Evolutionary conservation across 2,113 vertebrate species (phyloP).

Genomic region (Salvator merianae): DNA sequence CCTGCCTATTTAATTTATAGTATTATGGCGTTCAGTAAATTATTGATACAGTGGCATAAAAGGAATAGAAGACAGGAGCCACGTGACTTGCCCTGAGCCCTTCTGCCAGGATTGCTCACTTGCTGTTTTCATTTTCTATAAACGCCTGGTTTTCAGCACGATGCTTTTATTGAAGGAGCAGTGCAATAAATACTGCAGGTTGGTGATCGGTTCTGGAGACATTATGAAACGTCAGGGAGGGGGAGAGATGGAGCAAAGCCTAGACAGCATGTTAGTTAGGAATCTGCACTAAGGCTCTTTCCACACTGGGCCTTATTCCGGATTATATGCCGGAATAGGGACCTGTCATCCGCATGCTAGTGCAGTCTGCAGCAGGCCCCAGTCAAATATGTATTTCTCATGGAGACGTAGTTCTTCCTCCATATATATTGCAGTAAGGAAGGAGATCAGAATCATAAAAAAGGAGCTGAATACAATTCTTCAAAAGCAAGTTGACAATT

Average conservation of each 20-base stretch:
- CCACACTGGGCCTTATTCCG: no score
- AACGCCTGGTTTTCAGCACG: constrained; percentile 21
- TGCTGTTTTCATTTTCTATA: constrained; percentile 35
- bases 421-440: no score
- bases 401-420: background rate
- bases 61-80: constrained; percentile 36
- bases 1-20: constrained; percentile 33
- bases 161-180: constrained; percentile 25
- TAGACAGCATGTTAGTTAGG: background rate
- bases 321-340: no score
- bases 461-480: background rate
- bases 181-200: constrained; percentile 26
- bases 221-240: constrained; percentile 2
- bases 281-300: no score
- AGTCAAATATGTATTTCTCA: background rate
- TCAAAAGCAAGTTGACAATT: background rate
- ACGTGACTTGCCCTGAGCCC: background rate
- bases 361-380: no score
- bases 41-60: constrained; percentile 39
- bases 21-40: constrained; percentile 39
- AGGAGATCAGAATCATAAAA: background rate
- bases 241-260: background rate
- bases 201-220: constrained; percentile 14
- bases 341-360: no score
- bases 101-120: constrained; percentile 25